Conservation (phyloP, 2,113 vertebrate species). For the Salvelinus alpinus region DNA sequence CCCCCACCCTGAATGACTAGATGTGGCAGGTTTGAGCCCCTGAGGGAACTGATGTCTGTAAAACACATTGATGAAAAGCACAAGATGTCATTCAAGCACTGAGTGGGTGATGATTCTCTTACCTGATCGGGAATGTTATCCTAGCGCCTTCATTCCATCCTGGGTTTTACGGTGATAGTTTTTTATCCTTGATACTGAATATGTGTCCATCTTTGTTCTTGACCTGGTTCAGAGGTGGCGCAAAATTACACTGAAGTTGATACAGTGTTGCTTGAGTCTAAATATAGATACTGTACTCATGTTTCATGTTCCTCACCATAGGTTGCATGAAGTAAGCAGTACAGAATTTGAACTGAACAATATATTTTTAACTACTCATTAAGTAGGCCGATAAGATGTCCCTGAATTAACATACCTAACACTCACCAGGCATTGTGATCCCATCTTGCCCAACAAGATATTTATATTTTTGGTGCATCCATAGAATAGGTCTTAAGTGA, state of each 20-base stretch:
- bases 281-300: no score
- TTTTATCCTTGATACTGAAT: constrained; percentile 89
- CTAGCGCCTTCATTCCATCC: constrained; percentile 90
- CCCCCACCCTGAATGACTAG: no score
- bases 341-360: no score
- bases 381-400: background rate
- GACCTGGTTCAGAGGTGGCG: constrained; percentile 71
- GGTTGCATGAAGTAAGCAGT: background rate
- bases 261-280: background rate
- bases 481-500: constrained; percentile 85
- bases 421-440: background rate
- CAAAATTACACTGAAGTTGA: background rate
- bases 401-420: background rate
- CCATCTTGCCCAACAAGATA: constrained; percentile 84
- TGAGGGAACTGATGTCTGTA: background rate
- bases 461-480: constrained; percentile 96
- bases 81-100: background rate
- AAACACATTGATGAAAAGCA: background rate
- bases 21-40: background rate
- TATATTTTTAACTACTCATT: background rate
- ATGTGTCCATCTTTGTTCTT: constrained; percentile 87
- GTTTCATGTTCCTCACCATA: no score
- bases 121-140: constrained; percentile 92
- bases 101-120: background rate
- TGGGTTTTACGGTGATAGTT: constrained; percentile 81